Conservation (phyloP, 2,113 vertebrate species). For the Pollachius pollachius region DNA sequence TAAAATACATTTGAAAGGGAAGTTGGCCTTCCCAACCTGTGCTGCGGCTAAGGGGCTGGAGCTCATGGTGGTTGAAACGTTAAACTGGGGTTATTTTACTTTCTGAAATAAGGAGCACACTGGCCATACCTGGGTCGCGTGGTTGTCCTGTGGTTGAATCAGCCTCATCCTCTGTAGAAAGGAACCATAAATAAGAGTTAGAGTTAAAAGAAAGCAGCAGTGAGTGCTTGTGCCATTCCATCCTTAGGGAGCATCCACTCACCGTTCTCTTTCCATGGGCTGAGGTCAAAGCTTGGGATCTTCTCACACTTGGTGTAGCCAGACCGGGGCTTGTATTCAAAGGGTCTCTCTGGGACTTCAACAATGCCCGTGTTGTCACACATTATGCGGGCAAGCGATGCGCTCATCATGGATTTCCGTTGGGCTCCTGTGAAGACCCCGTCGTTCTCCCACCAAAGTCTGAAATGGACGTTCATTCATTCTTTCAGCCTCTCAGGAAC, state of each 20-base stretch:
- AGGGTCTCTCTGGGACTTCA: conserved; percentile 58
- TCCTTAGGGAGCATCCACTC: conserved; percentile 18
- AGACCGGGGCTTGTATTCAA: conserved; percentile 39
- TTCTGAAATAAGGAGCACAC: no score
- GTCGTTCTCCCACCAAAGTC: conserved; percentile 72
- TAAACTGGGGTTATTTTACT: no score
- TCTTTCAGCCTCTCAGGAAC: background rate
- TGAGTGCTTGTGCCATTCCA: no score
- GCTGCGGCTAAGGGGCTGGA: no score
- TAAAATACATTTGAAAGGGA: no score
- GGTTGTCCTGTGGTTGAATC: no score
- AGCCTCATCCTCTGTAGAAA: no score
- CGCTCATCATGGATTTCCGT: conserved; percentile 29
- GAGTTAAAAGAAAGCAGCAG: no score
- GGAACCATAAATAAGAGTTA: no score
- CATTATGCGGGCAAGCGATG: conserved; percentile 66
- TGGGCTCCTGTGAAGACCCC: conserved; percentile 68
- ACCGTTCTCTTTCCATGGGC: conserved; percentile 63
- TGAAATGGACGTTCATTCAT: conserved; percentile 34
- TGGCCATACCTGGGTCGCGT: no score
- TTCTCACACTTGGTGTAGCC: conserved; percentile 45
- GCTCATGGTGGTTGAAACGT: no score
- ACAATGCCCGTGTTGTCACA: conserved; percentile 75
- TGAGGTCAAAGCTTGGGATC: conserved; percentile 61
- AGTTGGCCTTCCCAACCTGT: no score